phyloP scores from a whole-genome alignment of 1,140 invertebrate species.

The Drosophila tani region DNA sequence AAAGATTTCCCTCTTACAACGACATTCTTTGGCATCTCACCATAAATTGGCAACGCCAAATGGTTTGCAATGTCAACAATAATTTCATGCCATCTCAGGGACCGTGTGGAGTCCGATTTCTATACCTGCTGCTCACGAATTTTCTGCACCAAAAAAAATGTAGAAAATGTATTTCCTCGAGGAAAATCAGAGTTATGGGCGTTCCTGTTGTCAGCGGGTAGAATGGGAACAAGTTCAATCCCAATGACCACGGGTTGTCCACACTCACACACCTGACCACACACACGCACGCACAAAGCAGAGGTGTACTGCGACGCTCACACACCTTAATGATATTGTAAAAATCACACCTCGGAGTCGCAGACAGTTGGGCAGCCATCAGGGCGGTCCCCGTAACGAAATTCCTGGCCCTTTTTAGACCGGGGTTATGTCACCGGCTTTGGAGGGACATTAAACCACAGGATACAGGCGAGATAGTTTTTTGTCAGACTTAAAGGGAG shows the following conservation, averaged over 20 bases:
- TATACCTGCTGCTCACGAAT: slow-evolving; percentile 38
- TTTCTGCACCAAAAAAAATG: slow-evolving; percentile 49
- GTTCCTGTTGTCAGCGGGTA: slow-evolving; percentile 74
- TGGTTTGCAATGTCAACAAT: slow-evolving; percentile 75
- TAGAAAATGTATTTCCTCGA: slow-evolving; percentile 7
- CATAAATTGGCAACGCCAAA: slow-evolving; percentile 51
- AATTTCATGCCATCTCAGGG: slow-evolving; percentile 67
- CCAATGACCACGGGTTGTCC: slow-evolving; percentile 74
- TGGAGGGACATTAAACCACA: slow-evolving; percentile 76
- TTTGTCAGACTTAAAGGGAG: not conserved
- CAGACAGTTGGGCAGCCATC: slow-evolving; percentile 60
- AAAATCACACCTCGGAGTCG: slow-evolving; percentile 75
- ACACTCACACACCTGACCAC: slow-evolving; percentile 70
- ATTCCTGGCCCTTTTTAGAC: slow-evolving; percentile 37
- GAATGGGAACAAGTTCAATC: slow-evolving; percentile 51
- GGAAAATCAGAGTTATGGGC: slow-evolving; percentile 65
- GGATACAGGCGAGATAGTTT: slow-evolving; percentile 45
- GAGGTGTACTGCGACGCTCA: not conserved
- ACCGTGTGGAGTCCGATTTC: slow-evolving; percentile 54
- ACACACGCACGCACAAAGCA: slow-evolving; percentile 37
- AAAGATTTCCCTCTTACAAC: slow-evolving; percentile 6
- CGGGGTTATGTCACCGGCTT: slow-evolving; percentile 76
- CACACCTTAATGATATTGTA: slow-evolving; percentile 77
- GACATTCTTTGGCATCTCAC: slow-evolving; percentile 1
- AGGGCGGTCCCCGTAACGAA: slow-evolving; percentile 62